Conservation (phyloP, 2,797 vertebrate species). For the Acipenser oxyrinchus region DNA sequence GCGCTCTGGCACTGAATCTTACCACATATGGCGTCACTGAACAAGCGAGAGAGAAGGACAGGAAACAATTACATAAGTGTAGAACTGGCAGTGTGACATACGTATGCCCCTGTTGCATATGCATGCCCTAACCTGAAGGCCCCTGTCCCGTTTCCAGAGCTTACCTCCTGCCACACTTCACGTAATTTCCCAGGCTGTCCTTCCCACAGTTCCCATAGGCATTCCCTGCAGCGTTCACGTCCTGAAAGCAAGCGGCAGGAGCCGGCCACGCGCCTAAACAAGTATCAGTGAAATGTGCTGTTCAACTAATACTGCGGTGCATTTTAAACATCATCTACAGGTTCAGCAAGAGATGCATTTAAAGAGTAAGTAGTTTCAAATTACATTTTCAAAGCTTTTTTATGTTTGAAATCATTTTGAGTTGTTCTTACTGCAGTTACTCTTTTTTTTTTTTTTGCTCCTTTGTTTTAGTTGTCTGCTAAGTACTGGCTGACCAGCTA, state of each 20-base stretch:
- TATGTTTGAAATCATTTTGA: too few species aligned
- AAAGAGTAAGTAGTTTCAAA: too few species aligned
- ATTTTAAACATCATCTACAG: too few species aligned
- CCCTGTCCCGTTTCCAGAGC: slow-evolving; percentile 11
- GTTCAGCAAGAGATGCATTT: too few species aligned
- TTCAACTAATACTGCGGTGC: too few species aligned
- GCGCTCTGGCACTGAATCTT: slow-evolving; percentile 92
- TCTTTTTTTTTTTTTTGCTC: too few species aligned
- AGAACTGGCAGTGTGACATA: background rate
- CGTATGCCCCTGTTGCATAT: background rate
- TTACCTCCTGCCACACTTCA: slow-evolving; percentile 76
- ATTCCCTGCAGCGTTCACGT: slow-evolving; percentile 80
- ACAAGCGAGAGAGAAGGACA: background rate
- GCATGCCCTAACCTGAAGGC: background rate
- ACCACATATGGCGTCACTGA: slow-evolving; percentile 86
- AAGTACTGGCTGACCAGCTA: too few species aligned
- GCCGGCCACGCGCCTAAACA: slow-evolving; percentile 75
- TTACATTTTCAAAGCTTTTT: too few species aligned
- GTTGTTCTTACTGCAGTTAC: too few species aligned
- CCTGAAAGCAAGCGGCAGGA: slow-evolving; percentile 78
- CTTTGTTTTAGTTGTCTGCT: too few species aligned
- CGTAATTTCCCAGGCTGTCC: slow-evolving; percentile 64
- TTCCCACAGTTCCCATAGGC: slow-evolving; percentile 84
- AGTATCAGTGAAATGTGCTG: slow-evolving; percentile 12
- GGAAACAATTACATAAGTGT: background rate